Evolutionary conservation across 2,888 invertebrate genomes (phyloP), one percentile per base, ranked within the genome.

Genomic region (Tipula lateralis): DNA sequence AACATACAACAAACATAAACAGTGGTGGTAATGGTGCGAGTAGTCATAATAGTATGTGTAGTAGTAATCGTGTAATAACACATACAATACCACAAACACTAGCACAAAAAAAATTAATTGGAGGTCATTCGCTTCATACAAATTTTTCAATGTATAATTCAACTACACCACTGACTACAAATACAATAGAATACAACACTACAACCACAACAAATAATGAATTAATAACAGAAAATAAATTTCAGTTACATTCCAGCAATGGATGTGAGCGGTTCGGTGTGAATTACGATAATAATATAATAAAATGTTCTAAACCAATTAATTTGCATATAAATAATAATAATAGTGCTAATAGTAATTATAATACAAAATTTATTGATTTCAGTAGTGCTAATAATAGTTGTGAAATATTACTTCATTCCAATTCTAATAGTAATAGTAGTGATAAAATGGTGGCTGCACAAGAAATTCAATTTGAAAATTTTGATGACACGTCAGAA

Each of bases 401-500:
- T 34, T 19, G 30, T 83, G 34, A 83, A 34, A 83, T 19, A 83
- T 34, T 30, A 19, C 34, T 32, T 83, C 1, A 83, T 34, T 83
- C 83, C 34, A 83, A 19, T 34, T 84, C 85, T 85, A 83, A 84
- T 83, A 86, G 86, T 85, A 86, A 86, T 84, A 87, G 86, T 86
- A 87, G 88, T 88, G 88, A 89, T 86, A 91, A 91, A 90, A 92
- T 92, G 91, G 92, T 92, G 87, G 90, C 91, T 87, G 90, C 91
- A 88, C 90, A 89, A 88, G 90, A 90, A 87, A 88, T 89, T 87
- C 29, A 84, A 32, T 84, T 83, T 66, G 85, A 87, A 83, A 87
- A 87, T 85, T 82, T 86, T 87, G 80, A 89, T 87, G 93, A 93
- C 88, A 92, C 92, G 84, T 92, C 92, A 87, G 96, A 96, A 90